These are phyloP conservation scores for Isaurus tuberculatus DNA, from an alignment of 92 coral and sea anemone genomes.

Conservation along the genomic window DNA sequence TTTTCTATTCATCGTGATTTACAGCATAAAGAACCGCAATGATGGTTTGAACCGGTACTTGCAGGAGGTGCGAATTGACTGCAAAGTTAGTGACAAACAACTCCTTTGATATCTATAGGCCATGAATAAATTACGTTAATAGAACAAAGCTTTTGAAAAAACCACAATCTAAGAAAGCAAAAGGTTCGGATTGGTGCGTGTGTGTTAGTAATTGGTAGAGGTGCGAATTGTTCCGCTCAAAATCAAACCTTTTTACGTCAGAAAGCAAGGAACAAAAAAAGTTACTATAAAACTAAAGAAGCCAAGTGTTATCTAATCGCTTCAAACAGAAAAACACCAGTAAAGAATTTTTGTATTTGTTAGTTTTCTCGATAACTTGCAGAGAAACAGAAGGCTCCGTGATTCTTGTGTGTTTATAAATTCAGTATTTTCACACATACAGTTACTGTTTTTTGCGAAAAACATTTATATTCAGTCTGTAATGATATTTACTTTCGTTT, in stretches of 20 bases:
- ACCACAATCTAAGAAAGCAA: neutral
- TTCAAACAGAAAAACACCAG: constrained; percentile 14
- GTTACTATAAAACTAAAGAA: neutral
- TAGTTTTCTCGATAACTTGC: neutral
- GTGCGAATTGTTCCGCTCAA: constrained; percentile 30
- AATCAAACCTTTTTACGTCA: neutral
- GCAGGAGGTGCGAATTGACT: constrained; percentile 32
- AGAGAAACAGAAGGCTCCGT: neutral
- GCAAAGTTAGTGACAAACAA: constrained; percentile 20
- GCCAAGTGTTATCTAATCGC: neutral
- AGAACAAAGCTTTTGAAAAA: constrained; percentile 34
- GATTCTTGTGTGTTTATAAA: neutral
- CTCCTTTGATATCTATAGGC: constrained; percentile 16
- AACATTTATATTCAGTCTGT: neutral
- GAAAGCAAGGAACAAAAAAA: neutral
- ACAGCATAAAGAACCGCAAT: constrained; percentile 13
- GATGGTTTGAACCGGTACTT: constrained; percentile 25
- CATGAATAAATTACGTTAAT: constrained; percentile 30
- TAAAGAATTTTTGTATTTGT: neutral
- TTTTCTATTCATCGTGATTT: neutral
- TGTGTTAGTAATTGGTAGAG: constrained; percentile 25
- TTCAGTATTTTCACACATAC: neutral
- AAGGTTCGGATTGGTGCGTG: constrained; percentile 3
- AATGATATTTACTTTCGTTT: neutral
- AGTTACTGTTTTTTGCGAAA: neutral